Evolutionary conservation across 2,113 vertebrate species (phyloP).

Genomic region (Felis chaus): DNA sequence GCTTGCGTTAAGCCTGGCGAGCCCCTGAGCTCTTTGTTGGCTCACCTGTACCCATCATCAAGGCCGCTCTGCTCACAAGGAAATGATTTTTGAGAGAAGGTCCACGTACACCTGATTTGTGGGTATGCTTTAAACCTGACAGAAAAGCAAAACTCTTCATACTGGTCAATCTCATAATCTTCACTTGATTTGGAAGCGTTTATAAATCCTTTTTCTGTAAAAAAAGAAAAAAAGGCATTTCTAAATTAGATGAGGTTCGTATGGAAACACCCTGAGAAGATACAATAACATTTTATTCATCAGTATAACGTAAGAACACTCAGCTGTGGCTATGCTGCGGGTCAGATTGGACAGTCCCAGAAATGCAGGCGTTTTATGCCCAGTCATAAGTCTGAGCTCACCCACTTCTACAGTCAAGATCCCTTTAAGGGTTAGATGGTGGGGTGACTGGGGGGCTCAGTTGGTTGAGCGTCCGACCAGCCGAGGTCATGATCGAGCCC

Average conservation of each 20-base stretch:
- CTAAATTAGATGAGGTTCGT: not conserved
- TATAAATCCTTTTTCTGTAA: slow-evolving; percentile 89
- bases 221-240: slow-evolving; percentile 32
- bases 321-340: not conserved
- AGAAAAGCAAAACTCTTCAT: slow-evolving; percentile 86
- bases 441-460: no score
- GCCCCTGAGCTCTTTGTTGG: not conserved
- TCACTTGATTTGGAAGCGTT: slow-evolving; percentile 83
- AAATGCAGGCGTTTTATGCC: not conserved
- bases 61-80: slow-evolving; percentile 83
- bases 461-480: no score
- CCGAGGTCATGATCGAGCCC: no score
- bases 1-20: not conserved
- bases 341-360: not conserved
- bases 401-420: not conserved
- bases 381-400: not conserved
- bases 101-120: slow-evolving; percentile 89
- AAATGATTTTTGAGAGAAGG: slow-evolving; percentile 80
- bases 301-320: not conserved
- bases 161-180: slow-evolving; percentile 81
- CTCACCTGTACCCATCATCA: slow-evolving; percentile 83
- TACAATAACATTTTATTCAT: slow-evolving; percentile 23
- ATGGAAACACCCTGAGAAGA: not conserved
- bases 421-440: not conserved
- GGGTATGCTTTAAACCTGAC: slow-evolving; percentile 90